phyloP scores from a whole-genome alignment of 2,888 invertebrate species.

The Minunthozetes semirufus region DNA sequence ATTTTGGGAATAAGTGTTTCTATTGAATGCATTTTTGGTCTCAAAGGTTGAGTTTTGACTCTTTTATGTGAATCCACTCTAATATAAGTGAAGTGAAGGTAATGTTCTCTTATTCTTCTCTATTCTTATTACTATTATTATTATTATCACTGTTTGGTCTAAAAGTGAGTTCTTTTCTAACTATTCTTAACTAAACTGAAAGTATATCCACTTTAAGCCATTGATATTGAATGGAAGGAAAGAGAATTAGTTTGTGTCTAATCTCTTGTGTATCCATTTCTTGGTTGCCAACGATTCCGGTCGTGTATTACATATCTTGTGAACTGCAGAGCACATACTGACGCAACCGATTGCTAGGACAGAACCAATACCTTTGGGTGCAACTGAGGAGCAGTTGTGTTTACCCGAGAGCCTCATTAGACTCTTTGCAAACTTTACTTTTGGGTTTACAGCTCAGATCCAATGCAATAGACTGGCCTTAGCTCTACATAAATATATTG shows the following conservation, averaged over 20 bases:
- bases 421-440: slow-evolving; percentile 20
- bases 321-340: not conserved
- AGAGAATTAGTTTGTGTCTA: slow-evolving; percentile 23
- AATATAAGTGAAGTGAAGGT: not conserved
- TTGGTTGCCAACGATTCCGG: slow-evolving; percentile 1
- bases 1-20: not conserved
- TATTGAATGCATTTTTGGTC: too few species aligned
- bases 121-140: not conserved
- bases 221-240: slow-evolving; percentile 3
- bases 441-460: not conserved
- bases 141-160: slow-evolving; percentile 8
- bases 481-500: slow-evolving; percentile 15
- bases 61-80: not conserved
- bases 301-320: slow-evolving; percentile 11
- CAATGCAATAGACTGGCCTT: not conserved
- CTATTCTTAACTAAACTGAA: not conserved
- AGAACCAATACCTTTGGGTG: slow-evolving; percentile 24
- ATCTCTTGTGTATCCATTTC: slow-evolving; percentile 8
- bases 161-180: not conserved
- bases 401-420: slow-evolving; percentile 27
- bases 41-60: too few species aligned
- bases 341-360: slow-evolving; percentile 15
- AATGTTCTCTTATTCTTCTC: not conserved
- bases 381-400: slow-evolving; percentile 11
- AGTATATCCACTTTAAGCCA: slow-evolving; percentile 2